Evolutionary conservation across 2,113 vertebrate genomes (phyloP), one percentile per base, ranked within the genome.

Genomic region (Mastomys natalensis): DNA sequence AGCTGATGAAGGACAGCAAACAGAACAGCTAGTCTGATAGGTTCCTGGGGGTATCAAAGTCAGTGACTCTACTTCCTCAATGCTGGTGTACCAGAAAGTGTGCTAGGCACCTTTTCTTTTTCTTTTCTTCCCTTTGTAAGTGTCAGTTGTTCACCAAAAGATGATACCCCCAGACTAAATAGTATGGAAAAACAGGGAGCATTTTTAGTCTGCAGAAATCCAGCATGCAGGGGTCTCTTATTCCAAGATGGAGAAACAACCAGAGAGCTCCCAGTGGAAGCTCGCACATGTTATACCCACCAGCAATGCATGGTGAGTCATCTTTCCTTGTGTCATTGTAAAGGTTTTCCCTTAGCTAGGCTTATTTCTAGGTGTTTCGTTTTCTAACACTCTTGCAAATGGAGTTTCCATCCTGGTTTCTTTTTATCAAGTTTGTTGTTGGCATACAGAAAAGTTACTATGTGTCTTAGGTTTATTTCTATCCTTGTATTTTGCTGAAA

Each of bases 41-140:
- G 29, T 1, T 51, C 55, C 43, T 82, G 43, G 19, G 3, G 16
- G 7, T 7, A 43, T 72, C 51, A 77, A 0, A 74, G 58, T 34
- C 68, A 62, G 0, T 37, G 22, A n/a, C 24, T 9, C 19, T n/a
- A 16, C 34, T 91, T 53, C 16, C 60, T 37, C 7, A 37, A 4
- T n/a, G 31, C 66, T n/a, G 19, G 48, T 58, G 2, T 70, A 16
- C 55, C 64, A 4, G 0, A 3, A 17, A 29, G 22, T 89, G 2
- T 48, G 55, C 21, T 68, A 17, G 48, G 15, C 45, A 89, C 31
- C 51, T 55, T 80, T 37, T 10, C 51, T 55, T 81, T 82, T n/a
- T 22, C 5, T 7, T 58, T 55, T 9, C 24, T 34, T 22, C 10
- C 45, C 29, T 29, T 26, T 64, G 62, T 64, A 11, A 64, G 62